Evolutionary conservation across 2,113 vertebrate species (phyloP).

Genomic region (Diphyllodes magnificus): DNA sequence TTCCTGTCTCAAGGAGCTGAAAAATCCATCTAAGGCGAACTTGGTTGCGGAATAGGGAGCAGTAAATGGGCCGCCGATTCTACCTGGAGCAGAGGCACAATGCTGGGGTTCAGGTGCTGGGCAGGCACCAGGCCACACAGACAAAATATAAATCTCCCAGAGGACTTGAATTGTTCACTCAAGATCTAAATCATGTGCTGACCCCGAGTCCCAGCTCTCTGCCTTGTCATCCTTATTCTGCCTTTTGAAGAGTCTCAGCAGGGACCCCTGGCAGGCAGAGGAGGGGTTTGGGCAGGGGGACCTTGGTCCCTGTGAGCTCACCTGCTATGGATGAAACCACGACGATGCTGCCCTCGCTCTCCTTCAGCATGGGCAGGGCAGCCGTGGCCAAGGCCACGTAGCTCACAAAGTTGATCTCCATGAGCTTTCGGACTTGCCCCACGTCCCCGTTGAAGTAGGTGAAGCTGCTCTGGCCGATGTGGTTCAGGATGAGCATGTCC

Average conservation of each 20-base stretch:
- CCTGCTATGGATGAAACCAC: conserved; percentile 72
- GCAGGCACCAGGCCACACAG: not conserved
- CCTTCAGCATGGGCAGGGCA: conserved; percentile 72
- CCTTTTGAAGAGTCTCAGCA: not conserved
- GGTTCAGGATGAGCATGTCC: conserved; percentile 79
- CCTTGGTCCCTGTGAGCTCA: not conserved
- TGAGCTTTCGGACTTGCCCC: not conserved
- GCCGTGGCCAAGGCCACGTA: conserved; percentile 59
- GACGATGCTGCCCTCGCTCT: conserved; percentile 65
- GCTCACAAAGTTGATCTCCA: conserved; percentile 75
- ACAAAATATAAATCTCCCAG: not conserved
- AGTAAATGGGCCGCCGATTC: not conserved
- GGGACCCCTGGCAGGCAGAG: not conserved
- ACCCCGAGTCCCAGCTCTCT: not conserved
- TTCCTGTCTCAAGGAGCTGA: conserved; percentile 68
- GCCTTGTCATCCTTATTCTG: not conserved
- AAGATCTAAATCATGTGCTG: not conserved
- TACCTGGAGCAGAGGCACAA: conserved; percentile 55
- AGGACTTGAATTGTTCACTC: not conserved
- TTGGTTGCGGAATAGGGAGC: conserved; percentile 72
- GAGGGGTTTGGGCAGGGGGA: not conserved
- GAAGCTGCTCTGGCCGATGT: conserved; percentile 5
- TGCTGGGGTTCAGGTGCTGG: accelerated
- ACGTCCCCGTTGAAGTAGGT: conserved; percentile 25
- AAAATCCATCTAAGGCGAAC: conserved; percentile 77